phyloP scores from a whole-genome alignment of 2,113 vertebrate genomes.

The Equus przewalskii region DNA sequence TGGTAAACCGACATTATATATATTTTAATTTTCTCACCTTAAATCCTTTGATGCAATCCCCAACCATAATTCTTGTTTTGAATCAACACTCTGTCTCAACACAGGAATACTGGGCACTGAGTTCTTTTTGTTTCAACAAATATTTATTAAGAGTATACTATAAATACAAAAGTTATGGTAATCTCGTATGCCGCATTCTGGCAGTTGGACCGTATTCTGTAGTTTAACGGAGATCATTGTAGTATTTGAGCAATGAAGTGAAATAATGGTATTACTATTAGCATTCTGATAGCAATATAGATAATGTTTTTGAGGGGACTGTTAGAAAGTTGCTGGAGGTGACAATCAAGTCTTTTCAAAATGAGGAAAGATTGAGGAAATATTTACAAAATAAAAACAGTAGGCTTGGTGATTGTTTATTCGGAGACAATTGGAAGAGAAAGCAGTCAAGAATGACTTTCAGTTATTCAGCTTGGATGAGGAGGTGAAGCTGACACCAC shows the following conservation, averaged over 20 bases:
- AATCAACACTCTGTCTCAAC: background rate
- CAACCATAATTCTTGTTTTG: background rate
- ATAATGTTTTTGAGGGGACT: background rate
- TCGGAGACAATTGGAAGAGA: background rate
- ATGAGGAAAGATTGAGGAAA: background rate
- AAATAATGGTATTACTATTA: background rate
- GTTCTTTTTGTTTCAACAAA: background rate
- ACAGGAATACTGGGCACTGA: background rate
- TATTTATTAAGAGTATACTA: constrained; percentile 16
- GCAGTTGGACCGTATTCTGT: background rate
- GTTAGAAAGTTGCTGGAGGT: background rate
- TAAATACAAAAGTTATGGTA: background rate
- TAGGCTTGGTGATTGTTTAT: background rate
- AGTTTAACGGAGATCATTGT: background rate
- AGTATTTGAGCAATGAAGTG: background rate
- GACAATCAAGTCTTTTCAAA: background rate
- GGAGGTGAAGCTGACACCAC: background rate
- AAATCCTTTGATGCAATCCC: background rate
- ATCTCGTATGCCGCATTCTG: background rate
- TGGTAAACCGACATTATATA: background rate
- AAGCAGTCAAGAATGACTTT: background rate
- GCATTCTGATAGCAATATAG: background rate
- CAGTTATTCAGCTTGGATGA: background rate
- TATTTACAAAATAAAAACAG: background rate
- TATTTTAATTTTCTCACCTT: constrained; percentile 35